phyloP scores from a whole-genome alignment of 2,797 vertebrate genomes.

The Hyperoplus immaculatus region DNA sequence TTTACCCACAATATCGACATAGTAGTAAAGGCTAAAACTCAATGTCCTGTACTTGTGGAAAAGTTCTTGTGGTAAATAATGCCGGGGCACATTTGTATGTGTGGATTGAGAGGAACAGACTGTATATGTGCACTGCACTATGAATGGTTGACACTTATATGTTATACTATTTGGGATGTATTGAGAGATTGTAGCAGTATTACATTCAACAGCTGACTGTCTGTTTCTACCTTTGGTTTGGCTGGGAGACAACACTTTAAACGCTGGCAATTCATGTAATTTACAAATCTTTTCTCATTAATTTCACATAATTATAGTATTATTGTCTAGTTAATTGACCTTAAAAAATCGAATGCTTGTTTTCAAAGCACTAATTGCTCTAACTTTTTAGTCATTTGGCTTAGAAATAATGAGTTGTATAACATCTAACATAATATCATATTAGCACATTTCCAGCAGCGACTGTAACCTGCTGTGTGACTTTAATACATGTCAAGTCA shows the following conservation, averaged over 20 bases:
- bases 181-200: not conserved
- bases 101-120: not conserved
- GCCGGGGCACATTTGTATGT: not conserved
- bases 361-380: too few species aligned
- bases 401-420: too few species aligned
- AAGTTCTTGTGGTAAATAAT: not conserved
- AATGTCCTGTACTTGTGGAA: too few species aligned
- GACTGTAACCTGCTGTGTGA: not conserved
- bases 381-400: too few species aligned
- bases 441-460: not conserved
- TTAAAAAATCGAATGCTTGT: too few species aligned
- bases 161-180: not conserved
- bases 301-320: too few species aligned
- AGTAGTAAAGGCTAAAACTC: not conserved
- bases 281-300: not conserved
- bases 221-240: too few species aligned
- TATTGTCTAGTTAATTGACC: too few species aligned
- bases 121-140: not conserved
- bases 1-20: not conserved
- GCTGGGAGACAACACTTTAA: too few species aligned
- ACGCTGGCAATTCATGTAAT: not conserved
- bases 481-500: not conserved
- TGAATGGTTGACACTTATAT: not conserved
- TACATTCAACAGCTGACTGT: not conserved
- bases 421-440: too few species aligned